Conservation (phyloP, 2,888 invertebrate genomes). For the Cerastis rubricosa region DNA sequence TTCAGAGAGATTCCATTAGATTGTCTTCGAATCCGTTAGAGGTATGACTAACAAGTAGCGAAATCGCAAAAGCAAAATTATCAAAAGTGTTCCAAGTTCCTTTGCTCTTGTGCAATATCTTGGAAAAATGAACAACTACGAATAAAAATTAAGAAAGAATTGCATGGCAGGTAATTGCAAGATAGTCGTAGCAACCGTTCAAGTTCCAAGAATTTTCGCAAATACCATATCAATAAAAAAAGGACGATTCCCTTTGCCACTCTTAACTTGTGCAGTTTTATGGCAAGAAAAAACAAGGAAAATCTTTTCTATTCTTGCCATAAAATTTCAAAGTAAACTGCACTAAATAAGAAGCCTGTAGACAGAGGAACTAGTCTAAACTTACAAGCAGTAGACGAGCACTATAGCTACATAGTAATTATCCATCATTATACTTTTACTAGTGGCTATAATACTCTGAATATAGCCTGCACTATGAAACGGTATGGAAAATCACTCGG, state of each 20-base stretch:
- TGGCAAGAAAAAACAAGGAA: too few relatives aligned
- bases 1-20: not conserved
- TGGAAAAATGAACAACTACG: too few relatives aligned
- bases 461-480: slow-evolving; percentile 35
- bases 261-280: not conserved
- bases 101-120: not conserved
- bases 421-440: slow-evolving; percentile 55
- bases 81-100: not conserved
- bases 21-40: not conserved
- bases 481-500: slow-evolving; percentile 34
- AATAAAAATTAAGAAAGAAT: too few relatives aligned
- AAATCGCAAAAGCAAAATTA: not conserved
- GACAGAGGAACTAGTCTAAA: slow-evolving; percentile 18
- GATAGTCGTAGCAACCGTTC: not conserved
- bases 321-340: slow-evolving; percentile 2
- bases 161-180: not conserved
- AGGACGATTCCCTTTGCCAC: not conserved
- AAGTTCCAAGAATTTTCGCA: not conserved
- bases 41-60: not conserved
- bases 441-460: slow-evolving; percentile 27
- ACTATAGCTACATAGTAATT: slow-evolving; percentile 44
- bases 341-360: slow-evolving; percentile 14
- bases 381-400: slow-evolving; percentile 25
- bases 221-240: too few relatives aligned
- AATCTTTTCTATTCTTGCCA: too few relatives aligned